A percentile compares a stretch with the other conserved stretches of the same genome.
These are phyloP conservation scores for Lepidonotus clava DNA, from an alignment of 2,888 invertebrate genomes.

Conservation along the genomic window DNA sequence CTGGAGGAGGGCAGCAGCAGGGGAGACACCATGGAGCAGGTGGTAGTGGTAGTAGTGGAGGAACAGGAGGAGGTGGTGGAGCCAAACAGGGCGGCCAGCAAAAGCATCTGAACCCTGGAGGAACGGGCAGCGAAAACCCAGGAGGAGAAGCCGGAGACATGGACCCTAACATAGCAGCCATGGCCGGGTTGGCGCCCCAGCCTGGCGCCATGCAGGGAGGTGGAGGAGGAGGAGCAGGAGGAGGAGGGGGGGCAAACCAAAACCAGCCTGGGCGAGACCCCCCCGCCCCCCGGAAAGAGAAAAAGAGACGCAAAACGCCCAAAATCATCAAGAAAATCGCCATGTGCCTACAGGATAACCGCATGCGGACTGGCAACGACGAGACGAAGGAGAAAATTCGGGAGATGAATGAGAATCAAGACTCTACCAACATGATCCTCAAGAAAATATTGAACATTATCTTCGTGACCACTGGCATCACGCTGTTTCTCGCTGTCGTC, in stretches of 20 bases:
- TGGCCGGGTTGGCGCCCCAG: constrained; percentile 19
- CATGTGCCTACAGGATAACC: constrained; percentile 70
- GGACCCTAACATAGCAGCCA: constrained; percentile 45
- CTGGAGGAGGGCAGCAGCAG: too few species aligned
- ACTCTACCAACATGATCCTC: constrained; percentile 66
- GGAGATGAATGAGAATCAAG: constrained; percentile 66
- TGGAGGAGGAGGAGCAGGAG: not conserved
- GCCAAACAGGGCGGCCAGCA: not conserved
- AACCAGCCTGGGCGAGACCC: not conserved
- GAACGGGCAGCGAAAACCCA: not conserved
- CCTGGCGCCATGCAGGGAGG: not conserved
- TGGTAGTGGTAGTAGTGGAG: constrained; percentile 32
- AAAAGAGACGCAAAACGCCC: constrained; percentile 34
- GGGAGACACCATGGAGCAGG: not conserved
- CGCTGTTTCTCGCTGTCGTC: constrained; percentile 73
- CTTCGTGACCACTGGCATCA: constrained; percentile 74
- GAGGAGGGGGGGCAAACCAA: not conserved
- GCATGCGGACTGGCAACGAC: constrained; percentile 66
- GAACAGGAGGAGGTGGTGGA: not conserved
- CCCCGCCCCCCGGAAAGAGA: not conserved
- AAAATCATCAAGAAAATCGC: constrained; percentile 40
- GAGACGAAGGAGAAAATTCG: constrained; percentile 55
- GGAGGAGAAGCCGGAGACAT: not conserved
- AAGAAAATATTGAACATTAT: constrained; percentile 75
- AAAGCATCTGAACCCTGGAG: not conserved